Conservation (phyloP, 2,797 vertebrate genomes). For the Gallinago solitaria region DNA sequence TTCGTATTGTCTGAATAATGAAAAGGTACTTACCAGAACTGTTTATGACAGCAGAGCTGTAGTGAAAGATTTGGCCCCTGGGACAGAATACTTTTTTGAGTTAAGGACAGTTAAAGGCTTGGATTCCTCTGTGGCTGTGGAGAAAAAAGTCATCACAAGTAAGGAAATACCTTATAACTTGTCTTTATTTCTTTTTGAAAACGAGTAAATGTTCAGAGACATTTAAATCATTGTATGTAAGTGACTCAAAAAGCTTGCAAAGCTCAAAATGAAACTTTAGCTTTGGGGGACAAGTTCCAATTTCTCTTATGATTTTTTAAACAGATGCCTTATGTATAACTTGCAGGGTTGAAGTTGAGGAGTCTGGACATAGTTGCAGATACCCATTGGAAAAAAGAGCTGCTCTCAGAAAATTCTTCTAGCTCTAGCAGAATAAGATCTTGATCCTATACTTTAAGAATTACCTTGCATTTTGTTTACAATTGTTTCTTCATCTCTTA, state of each 20-base stretch:
- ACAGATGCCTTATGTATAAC: not conserved
- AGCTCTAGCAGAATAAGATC: not conserved
- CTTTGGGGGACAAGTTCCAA: not conserved
- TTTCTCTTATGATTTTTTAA: not conserved
- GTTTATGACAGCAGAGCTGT: constrained; percentile 71
- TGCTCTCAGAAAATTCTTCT: not conserved
- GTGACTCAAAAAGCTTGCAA: not conserved
- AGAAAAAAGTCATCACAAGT: constrained; percentile 83
- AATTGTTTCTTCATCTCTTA: not conserved
- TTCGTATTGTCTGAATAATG: constrained; percentile 68
- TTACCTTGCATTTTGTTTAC: not conserved
- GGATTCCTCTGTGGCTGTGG: constrained; percentile 75
- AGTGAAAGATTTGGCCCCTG: constrained; percentile 82
- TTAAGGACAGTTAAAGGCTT: constrained; percentile 82
- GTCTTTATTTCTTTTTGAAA: not conserved
- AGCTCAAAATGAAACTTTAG: not conserved
- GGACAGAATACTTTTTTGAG: constrained; percentile 83
- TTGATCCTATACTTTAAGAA: not conserved
- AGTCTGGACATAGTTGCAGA: not conserved
- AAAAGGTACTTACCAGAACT: constrained; percentile 58
- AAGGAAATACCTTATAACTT: constrained; percentile 64
- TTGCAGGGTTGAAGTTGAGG: fast-evolving
- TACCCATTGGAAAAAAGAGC: not conserved
- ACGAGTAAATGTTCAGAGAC: not conserved
- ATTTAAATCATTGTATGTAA: not conserved